Percentiles rank a stretch among this genome's conserved stretches.
These are phyloP conservation scores for Periophthalmus magnuspinnatus DNA, from an alignment of 2,797 vertebrate species.

Conservation along the genomic window DNA sequence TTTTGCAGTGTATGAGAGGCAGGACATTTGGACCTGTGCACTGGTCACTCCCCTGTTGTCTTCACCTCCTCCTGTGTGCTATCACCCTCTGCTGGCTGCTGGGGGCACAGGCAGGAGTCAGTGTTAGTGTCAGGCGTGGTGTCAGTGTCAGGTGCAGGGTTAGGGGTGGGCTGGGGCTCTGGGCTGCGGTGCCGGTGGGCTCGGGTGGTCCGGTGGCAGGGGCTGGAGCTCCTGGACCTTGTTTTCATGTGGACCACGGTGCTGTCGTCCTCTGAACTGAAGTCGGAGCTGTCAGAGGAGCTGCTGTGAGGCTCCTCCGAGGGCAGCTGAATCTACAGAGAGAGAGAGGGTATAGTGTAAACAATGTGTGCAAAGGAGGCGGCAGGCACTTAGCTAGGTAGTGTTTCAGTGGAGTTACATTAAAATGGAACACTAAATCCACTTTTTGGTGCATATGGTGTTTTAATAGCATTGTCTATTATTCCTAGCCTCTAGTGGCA, in stretches of 20 bases:
- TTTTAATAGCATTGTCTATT: too few relatives aligned
- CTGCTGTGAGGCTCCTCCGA: conserved; percentile 77
- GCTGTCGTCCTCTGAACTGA: conserved; percentile 92
- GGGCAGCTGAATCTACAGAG: conserved; percentile 87
- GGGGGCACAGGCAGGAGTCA: conserved; percentile 49
- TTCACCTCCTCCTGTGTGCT: conserved; percentile 29
- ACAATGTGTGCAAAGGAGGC: too few relatives aligned
- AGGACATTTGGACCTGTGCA: conserved; percentile 38
- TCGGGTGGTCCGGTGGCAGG: conserved; percentile 77
- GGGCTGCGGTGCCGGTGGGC: conserved; percentile 58
- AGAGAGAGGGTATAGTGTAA: neutral
- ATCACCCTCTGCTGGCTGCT: conserved; percentile 59
- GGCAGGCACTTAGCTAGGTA: too few relatives aligned
- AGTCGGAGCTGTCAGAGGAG: conserved; percentile 87
- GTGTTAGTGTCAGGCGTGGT: conserved; percentile 39
- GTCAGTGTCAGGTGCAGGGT: conserved; percentile 38
- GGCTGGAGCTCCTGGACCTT: conserved; percentile 73
- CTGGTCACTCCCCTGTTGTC: conserved; percentile 59
- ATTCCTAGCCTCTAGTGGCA: too few relatives aligned
- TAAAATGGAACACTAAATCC: too few relatives aligned
- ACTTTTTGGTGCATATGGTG: too few relatives aligned
- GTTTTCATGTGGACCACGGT: conserved; percentile 83
- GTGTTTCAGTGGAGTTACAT: too few relatives aligned
- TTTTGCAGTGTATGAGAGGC: conserved; percentile 44
- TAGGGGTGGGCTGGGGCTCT: conserved; percentile 43